phyloP scores from a whole-genome alignment of 2,113 vertebrate genomes.

The Corythoichthys haematopterus region DNA sequence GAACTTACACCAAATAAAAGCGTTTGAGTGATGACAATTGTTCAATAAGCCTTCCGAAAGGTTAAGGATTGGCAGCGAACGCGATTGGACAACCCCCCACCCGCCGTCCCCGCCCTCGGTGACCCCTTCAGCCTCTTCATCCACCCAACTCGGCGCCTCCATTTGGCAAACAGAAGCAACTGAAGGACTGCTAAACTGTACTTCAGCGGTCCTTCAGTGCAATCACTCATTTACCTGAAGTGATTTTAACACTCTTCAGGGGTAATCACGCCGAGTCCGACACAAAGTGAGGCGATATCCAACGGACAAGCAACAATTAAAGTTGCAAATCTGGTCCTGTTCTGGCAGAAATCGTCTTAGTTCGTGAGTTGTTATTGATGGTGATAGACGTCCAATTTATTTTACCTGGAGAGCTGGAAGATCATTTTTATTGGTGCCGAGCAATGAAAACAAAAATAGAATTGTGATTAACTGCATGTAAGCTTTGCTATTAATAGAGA shows the following conservation, averaged over 20 bases:
- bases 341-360: neutral
- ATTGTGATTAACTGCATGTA: too few relatives aligned
- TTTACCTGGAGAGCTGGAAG: too few relatives aligned
- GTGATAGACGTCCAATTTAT: too few relatives aligned
- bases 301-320: constrained; percentile 63
- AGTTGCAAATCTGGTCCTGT: constrained; percentile 52
- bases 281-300: constrained; percentile 60
- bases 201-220: constrained; percentile 71
- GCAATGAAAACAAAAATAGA: too few relatives aligned
- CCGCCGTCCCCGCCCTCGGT: constrained; percentile 35
- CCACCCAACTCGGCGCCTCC: constrained; percentile 63
- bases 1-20: constrained; percentile 57
- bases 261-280: constrained; percentile 60
- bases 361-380: too few relatives aligned
- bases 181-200: constrained; percentile 71
- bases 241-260: constrained; percentile 72
- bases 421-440: too few relatives aligned
- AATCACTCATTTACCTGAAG: constrained; percentile 75
- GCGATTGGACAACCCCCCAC: constrained; percentile 60
- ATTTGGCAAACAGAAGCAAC: constrained; percentile 71
- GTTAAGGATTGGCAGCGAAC: constrained; percentile 56
- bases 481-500: too few relatives aligned
- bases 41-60: constrained; percentile 59
- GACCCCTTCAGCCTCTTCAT: constrained; percentile 70
- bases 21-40: constrained; percentile 53